Evolutionary conservation across 2,113 vertebrate genomes (phyloP), one percentile per base, ranked within the genome.

Genomic region (Aramus guarauna): DNA sequence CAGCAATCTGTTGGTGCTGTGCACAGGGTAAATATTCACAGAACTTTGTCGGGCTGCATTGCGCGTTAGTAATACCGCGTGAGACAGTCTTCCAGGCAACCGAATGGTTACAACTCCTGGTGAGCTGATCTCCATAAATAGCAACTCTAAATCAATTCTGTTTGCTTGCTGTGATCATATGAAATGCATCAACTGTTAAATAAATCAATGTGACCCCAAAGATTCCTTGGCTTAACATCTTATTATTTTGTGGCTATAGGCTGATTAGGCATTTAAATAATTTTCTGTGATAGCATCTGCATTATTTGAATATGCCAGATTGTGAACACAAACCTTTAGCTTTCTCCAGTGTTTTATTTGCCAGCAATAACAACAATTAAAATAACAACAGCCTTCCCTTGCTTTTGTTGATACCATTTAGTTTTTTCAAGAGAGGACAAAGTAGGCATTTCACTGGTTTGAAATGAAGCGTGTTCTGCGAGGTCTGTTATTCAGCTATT

Each of bases 131-230:
- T 77, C 62, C 86, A 50, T 85, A 96, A 97, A 96, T 58, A 97
- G 93, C 78, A 85, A n/a, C 88, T 76, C n/a, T 85, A 82, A 97
- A 97, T 95, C 89, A 91, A 88, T 97, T 96, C 62, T 96, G 68
- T 94, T 90, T 94, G 58, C 62, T 94, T 97, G 59, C 47, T 96
- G n/a, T 60, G 39, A 43, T 94, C 89, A 34, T 79, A 88, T 83
- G 73, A 96, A 96, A 90, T 43, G 82, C 69, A 95, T 92, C 60
- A 94, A 72, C 45, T 94, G 50, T 95, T 97, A 60, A 94, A 91
- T 79, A 78, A 92, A 95, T 89, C 76, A 96, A 30, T 91, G 86
- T 75, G 88, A 93, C 64, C 67, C 82, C 89, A 93, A 90, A 84
- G 48, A 50, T 96, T 78, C 84, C 73, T 91, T 67, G n/a, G 34